These are phyloP conservation scores for Drosophila suboccidentalis DNA, from an alignment of 2,888 invertebrate genomes.

Conservation along the genomic window DNA sequence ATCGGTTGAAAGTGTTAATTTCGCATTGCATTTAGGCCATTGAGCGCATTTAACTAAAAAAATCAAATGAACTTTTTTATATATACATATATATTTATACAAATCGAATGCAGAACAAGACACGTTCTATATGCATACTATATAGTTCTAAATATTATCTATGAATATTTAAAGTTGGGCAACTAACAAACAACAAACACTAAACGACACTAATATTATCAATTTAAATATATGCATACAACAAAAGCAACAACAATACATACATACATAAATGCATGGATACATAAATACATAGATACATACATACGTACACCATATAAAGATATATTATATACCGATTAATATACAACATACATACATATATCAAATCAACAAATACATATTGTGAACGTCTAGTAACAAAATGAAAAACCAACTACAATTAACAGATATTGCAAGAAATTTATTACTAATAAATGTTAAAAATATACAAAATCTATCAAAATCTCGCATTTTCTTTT, in stretches of 20 bases:
- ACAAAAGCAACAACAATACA: slow-evolving; percentile 21
- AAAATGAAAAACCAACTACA: slow-evolving; percentile 45
- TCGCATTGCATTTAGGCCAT: slow-evolving; percentile 57
- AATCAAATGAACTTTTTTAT: slow-evolving; percentile 47
- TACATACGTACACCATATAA: slow-evolving; percentile 42
- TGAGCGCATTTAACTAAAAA: slow-evolving; percentile 45
- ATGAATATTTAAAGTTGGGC: slow-evolving; percentile 27
- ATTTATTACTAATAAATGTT: slow-evolving; percentile 76
- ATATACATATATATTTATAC: slow-evolving; percentile 33
- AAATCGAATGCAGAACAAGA: slow-evolving; percentile 18
- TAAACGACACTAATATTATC: slow-evolving; percentile 50
- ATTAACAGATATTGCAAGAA: slow-evolving; percentile 55
- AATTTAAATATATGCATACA: slow-evolving; percentile 39
- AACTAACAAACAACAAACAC: slow-evolving; percentile 27
- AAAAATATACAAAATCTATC: slow-evolving; percentile 66
- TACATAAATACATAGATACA: slow-evolving; percentile 27
- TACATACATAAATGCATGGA: slow-evolving; percentile 59
- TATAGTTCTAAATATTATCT: slow-evolving; percentile 32
- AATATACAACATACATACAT: slow-evolving; percentile 13
- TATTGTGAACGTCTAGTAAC: slow-evolving; percentile 72
- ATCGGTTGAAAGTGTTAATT: slow-evolving; percentile 26
- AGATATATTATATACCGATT: slow-evolving; percentile 18
- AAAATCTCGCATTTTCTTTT: not conserved
- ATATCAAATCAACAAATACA: slow-evolving; percentile 71
- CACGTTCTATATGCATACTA: slow-evolving; percentile 22